phyloP scores from a whole-genome alignment of 1,140 invertebrate species.

The Reticulitermes speratus region DNA sequence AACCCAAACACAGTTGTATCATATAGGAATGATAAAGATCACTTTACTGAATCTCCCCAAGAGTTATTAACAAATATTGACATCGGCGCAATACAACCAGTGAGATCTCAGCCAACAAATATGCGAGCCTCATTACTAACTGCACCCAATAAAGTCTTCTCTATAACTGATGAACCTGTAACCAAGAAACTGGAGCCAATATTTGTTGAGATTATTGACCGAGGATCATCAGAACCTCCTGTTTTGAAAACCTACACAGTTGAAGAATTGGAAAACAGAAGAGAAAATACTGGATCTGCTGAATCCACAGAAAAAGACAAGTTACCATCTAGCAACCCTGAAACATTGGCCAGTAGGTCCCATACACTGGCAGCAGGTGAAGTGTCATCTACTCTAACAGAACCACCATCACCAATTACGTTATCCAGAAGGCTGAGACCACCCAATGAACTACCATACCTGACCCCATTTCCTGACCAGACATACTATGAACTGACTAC shows the following conservation, averaged over 20 bases:
- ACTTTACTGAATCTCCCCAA: too few relatives aligned
- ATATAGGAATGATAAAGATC: too few relatives aligned
- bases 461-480: not conserved
- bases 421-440: not conserved
- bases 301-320: not conserved
- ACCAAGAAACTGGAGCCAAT: not conserved
- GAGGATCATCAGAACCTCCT: not conserved
- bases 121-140: not conserved
- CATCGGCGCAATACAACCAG: too few relatives aligned
- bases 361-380: not conserved
- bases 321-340: not conserved
- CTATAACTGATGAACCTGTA: not conserved
- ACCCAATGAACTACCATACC: not conserved
- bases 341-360: not conserved
- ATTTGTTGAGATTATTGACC: not conserved
- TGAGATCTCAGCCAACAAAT: not conserved
- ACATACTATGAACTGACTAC: not conserved
- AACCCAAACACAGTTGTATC: too few relatives aligned
- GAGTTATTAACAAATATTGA: too few relatives aligned
- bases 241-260: not conserved
- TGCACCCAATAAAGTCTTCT: not conserved
- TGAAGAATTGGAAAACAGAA: not conserved
- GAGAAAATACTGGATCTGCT: not conserved
- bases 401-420: not conserved
- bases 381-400: not conserved